Evolutionary conservation across 2,113 vertebrate species (phyloP).

Genomic region (Eptesicus fuscus): DNA sequence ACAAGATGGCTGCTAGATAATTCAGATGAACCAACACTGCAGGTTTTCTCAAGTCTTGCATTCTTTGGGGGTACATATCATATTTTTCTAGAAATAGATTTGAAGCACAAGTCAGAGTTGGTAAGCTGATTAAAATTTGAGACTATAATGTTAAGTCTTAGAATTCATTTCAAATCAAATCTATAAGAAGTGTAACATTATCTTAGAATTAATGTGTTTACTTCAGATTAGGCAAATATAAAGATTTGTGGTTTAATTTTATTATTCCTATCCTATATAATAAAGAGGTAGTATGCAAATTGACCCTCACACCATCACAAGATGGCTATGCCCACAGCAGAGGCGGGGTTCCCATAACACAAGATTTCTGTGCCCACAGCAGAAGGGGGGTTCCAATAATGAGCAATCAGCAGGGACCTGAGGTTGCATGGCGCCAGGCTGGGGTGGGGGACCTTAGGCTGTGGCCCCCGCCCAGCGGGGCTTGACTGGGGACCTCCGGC

Average conservation of each 20-base stretch:
- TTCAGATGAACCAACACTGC: neutral
- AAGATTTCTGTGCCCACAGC: too few relatives aligned
- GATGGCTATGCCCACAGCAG: too few relatives aligned
- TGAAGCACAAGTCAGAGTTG: slow-evolving; percentile 23
- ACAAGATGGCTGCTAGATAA: slow-evolving; percentile 57
- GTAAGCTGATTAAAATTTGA: slow-evolving; percentile 15
- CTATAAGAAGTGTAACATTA: neutral
- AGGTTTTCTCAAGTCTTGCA: neutral
- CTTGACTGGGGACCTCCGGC: too few relatives aligned
- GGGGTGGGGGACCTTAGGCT: too few relatives aligned
- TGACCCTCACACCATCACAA: too few relatives aligned
- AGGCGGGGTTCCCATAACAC: too few relatives aligned
- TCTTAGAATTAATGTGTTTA: slow-evolving; percentile 15
- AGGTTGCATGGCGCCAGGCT: too few relatives aligned
- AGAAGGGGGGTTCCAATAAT: too few relatives aligned
- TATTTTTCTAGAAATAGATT: neutral
- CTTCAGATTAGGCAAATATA: slow-evolving; percentile 44
- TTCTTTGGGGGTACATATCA: neutral
- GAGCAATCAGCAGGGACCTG: too few relatives aligned
- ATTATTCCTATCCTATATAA: neutral
- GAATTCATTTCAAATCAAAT: neutral
- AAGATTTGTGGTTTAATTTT: slow-evolving; percentile 12
- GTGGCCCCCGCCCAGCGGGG: too few relatives aligned
- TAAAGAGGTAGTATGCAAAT: too few relatives aligned
- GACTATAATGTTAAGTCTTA: slow-evolving; percentile 8